Percentiles rank a stretch among this genome's conserved stretches.
Evolutionary conservation across 2,888 invertebrate genomes (phyloP).

Genomic region (Itoplectis maculator): DNA sequence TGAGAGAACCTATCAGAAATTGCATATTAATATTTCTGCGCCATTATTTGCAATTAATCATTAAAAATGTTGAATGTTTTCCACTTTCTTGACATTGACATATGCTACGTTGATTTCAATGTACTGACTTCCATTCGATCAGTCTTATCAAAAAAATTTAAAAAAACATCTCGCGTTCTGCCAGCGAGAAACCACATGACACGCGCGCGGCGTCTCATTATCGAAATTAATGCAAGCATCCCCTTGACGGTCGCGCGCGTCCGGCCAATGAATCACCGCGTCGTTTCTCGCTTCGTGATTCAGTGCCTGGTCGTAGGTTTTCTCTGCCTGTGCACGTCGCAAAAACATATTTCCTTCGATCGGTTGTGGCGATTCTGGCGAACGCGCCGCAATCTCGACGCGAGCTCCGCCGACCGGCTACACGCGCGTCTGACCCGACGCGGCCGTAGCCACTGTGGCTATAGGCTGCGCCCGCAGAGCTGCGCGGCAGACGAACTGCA

Average conservation of each 20-base stretch:
- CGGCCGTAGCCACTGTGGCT: slow-evolving; percentile 18
- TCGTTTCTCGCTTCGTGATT: slow-evolving; percentile 51
- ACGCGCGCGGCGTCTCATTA: slow-evolving; percentile 3
- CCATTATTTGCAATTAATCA: no score
- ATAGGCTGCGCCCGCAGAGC: background rate
- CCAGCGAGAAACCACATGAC: no score
- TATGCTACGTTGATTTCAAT: no score
- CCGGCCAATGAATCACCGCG: slow-evolving; percentile 56
- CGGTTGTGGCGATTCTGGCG: background rate
- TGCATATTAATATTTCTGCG: no score
- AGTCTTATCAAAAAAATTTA: background rate
- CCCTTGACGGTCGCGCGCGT: slow-evolving; percentile 40
- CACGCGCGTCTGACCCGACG: slow-evolving; percentile 24
- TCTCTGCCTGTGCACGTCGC: background rate
- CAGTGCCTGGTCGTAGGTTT: slow-evolving; percentile 42
- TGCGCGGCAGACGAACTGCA: background rate
- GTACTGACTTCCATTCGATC: no score
- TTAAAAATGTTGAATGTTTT: no score
- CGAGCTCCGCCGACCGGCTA: background rate
- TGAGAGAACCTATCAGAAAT: no score
- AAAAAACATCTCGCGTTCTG: slow-evolving; percentile 5
- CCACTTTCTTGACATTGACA: no score
- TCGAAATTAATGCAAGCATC: slow-evolving; percentile 52
- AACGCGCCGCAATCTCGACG: background rate
- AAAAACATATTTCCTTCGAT: slow-evolving; percentile 11